Evolutionary conservation across 2,888 invertebrate species (phyloP).

Genomic region (Hirtodrosophila cameraria): DNA sequence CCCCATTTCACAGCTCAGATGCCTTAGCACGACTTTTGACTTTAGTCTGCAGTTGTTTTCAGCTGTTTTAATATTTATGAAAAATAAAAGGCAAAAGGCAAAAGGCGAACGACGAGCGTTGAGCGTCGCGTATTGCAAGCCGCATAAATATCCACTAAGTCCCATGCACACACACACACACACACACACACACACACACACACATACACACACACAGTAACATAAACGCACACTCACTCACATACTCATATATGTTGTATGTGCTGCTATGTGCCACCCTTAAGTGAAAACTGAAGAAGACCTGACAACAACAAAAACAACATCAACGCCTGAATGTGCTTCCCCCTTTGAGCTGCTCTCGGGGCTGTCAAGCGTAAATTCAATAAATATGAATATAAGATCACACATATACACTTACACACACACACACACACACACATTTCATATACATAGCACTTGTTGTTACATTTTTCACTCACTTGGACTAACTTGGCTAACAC

Average conservation of each 20-base stretch:
- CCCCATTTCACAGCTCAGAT: slow-evolving; percentile 3
- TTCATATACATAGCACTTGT: slow-evolving; percentile 63
- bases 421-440: slow-evolving; percentile 5
- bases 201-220: neutral
- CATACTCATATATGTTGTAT: slow-evolving; percentile 12
- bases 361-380: slow-evolving; percentile 79
- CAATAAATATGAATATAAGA: slow-evolving; percentile 80
- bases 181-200: slow-evolving; percentile 1
- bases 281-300: slow-evolving; percentile 66
- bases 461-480: slow-evolving; percentile 79
- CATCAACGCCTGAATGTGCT: slow-evolving; percentile 25
- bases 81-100: slow-evolving; percentile 54
- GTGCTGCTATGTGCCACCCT: slow-evolving; percentile 58
- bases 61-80: slow-evolving; percentile 78
- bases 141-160: slow-evolving; percentile 76
- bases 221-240: neutral
- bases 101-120: slow-evolving; percentile 39
- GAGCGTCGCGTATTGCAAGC: slow-evolving; percentile 65
- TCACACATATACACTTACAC: slow-evolving; percentile 43
- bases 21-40: slow-evolving; percentile 64
- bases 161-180: slow-evolving; percentile 39
- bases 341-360: slow-evolving; percentile 59
- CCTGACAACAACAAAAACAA: slow-evolving; percentile 34
- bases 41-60: slow-evolving; percentile 52
- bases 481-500: slow-evolving; percentile 76